Base-by-base conservation (phyloP, 2,113 vertebrate genomes). In the Poecilia latipinna region DNA sequence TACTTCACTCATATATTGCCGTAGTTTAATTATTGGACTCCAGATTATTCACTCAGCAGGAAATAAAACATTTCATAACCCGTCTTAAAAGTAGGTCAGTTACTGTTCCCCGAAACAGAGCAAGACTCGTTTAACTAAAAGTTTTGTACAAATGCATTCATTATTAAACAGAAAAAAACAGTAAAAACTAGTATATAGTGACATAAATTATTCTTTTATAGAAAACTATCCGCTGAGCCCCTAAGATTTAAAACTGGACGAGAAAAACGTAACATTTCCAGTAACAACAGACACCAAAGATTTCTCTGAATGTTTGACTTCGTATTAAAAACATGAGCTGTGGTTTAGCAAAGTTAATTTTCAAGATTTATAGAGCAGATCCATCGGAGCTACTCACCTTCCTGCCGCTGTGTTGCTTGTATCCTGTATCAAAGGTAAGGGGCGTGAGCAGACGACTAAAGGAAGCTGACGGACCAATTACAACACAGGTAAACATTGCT, bases 401-500 rank as follows among this genome's bases (percentile, higher is more conserved):
- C 17, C 6, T 48, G 24, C 28, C 0, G 13, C 19, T n/a, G 51
- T 57, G 74, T 63, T 65, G 62, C 79, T 68, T 0, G 33, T 57
- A 1, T 32, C 57, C 77, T 28, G 44, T 67, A 61, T 32, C 64
- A 73, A 32, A 29, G 1, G 31, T 0, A 17, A 65, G 35, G 4
- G 19, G 32, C 0, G 22, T 8, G 4, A 0, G 15, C n/a, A 2
- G 12, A 1, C 13, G 29, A 24, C 61, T 77, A 75, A 73, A 86
- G 65, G 28, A 12, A 0, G 6, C 0, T 1, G 3, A 61, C 0
- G 22, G 0, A 44, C 88, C 85, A 86, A 90, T 89, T 77, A 68
- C 4, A 0, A 1, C 8, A 0, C 22, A 13, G 0, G 6, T 64
- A 0, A 17, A 0, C 0, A 0, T n/a, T n/a, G 63, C 80, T 68